Base-by-base conservation (phyloP, 2,113 vertebrate species). In the Pomatostomus ruficeps region DNA sequence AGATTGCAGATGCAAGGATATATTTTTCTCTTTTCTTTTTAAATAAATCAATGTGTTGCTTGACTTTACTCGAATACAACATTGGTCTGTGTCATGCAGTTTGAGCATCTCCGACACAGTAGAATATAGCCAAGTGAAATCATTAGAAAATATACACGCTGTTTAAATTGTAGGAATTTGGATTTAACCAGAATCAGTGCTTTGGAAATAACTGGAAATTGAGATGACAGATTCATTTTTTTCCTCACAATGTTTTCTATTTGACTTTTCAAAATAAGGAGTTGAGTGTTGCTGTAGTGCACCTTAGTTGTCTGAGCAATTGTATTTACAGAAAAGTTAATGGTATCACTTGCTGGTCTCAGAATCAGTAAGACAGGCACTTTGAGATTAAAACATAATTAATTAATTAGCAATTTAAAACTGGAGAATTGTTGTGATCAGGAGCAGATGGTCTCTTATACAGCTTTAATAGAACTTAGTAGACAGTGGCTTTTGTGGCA, bases 381-480 rank as follows among this genome's bases (percentile, higher is more conserved):
- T 93, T 89, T 42, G 46, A 40, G 91, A 73, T 89, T 89, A 79
- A 80, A 94, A 22, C 31, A 11, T 36, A 78, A 74, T 83, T 79
- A 67, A 73, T 91, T 90, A 88, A 85, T 94, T 86, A 66, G 45
- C 38, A 76, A 62, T 89, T 93, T 90, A 77, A 36, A 88, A 61
- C 42, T 75, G 68, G 35, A 59, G 79, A 93, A 67, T 63, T 92
- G 43, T 91, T 91, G 61, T 91, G 72, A 83, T 89, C 61, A 48
- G 57, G 45, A 85, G 76, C 68, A 89, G 85, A 48, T 94, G 86
- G 58, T 68, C 43, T 71, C 51, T 91, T 65, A 35, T 1, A 59
- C 5, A 58, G 38, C 54, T 55, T 88, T 83, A 75, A 54, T 12
- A 22, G 58, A 90, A 66, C 28, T 75, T 65, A 61, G 62, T 55